These are phyloP conservation scores for Champsocephalus esox DNA, from an alignment of 2,797 vertebrate species.

Conservation along the genomic window DNA sequence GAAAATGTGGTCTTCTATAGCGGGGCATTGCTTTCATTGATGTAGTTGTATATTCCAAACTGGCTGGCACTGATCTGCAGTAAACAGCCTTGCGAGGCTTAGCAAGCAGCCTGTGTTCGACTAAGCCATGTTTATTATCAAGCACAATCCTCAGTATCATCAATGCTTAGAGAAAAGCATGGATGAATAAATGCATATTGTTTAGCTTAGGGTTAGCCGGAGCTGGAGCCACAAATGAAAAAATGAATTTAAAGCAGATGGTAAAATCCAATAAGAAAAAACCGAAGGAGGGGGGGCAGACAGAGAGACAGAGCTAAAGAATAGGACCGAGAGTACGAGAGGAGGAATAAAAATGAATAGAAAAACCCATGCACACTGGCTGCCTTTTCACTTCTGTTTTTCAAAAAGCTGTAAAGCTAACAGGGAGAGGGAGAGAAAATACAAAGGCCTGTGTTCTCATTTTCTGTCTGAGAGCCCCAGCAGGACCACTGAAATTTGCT, in stretches of 20 bases:
- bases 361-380: slow-evolving; percentile 50
- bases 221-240: slow-evolving; percentile 64
- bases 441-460: slow-evolving; percentile 84
- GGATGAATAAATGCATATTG: slow-evolving; percentile 75
- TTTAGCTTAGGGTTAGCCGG: slow-evolving; percentile 74
- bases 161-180: slow-evolving; percentile 70
- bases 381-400: slow-evolving; percentile 71
- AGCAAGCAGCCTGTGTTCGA: slow-evolving; percentile 71
- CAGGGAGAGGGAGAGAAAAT: slow-evolving; percentile 73
- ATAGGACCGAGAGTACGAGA: slow-evolving; percentile 23
- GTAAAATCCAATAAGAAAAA: slow-evolving; percentile 65
- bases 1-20: slow-evolving; percentile 9
- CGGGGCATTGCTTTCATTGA: slow-evolving; percentile 36
- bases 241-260: slow-evolving; percentile 71
- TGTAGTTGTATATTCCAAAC: slow-evolving; percentile 52
- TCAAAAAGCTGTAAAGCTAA: slow-evolving; percentile 80
- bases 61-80: slow-evolving; percentile 64
- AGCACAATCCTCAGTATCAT: slow-evolving; percentile 74
- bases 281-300: slow-evolving; percentile 15
- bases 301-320: slow-evolving; percentile 28
- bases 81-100: slow-evolving; percentile 74
- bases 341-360: slow-evolving; percentile 51
- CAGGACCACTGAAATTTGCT: slow-evolving; percentile 91
- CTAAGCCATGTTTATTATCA: slow-evolving; percentile 78
- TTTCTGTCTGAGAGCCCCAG: slow-evolving; percentile 86